A percentile compares a stretch with the other conserved stretches of the same genome.
Evolutionary conservation across 2,888 invertebrate genomes (phyloP).

Genomic region (Orthosia cruda): DNA sequence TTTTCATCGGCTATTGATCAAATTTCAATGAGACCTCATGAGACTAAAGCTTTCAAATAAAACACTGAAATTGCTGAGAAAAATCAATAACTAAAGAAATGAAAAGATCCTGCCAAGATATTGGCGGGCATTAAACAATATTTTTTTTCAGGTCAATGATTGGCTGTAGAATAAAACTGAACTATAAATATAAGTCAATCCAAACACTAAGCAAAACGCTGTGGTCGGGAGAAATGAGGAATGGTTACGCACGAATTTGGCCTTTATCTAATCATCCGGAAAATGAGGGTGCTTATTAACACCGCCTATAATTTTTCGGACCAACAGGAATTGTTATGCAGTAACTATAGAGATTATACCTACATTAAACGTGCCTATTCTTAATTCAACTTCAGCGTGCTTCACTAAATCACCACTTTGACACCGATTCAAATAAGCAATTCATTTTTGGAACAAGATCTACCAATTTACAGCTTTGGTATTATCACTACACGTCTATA

Average conservation of each 20-base stretch:
- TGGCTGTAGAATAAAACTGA: neutral
- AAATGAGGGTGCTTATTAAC: neutral
- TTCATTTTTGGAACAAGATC: conserved; percentile 1
- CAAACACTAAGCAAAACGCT: neutral
- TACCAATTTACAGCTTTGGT: conserved; percentile 6
- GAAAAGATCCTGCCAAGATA: too few relatives aligned
- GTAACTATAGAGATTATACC: too few relatives aligned
- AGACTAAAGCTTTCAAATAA: too few relatives aligned
- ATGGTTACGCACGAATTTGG: too few relatives aligned
- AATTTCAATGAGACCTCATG: too few relatives aligned
- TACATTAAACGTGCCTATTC: too few relatives aligned
- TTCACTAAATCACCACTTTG: conserved; percentile 23
- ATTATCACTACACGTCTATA: neutral
- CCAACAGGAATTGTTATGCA: too few relatives aligned
- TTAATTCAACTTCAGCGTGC: too few relatives aligned
- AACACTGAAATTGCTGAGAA: too few relatives aligned
- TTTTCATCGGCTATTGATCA: too few relatives aligned
- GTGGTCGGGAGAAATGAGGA: neutral
- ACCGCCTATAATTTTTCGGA: neutral
- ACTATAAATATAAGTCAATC: neutral
- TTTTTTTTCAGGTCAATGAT: neutral
- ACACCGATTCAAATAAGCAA: conserved; percentile 1
- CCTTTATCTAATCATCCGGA: neutral
- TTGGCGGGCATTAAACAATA: too few relatives aligned
- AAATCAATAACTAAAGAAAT: too few relatives aligned